These are phyloP conservation scores for Caranx melampygus DNA, from an alignment of 2,113 vertebrate genomes.

Conservation along the genomic window DNA sequence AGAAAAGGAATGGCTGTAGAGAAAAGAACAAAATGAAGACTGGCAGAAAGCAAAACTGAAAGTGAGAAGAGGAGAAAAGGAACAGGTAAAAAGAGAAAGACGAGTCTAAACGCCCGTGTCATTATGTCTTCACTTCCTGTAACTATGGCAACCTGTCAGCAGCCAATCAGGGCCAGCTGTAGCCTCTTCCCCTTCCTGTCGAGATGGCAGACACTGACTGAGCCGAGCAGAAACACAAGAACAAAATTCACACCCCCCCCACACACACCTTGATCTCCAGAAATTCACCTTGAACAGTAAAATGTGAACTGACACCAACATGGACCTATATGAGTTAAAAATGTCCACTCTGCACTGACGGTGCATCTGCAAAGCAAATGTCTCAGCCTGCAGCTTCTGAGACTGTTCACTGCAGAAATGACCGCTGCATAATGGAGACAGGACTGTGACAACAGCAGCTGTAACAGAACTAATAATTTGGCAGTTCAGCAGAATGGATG, in stretches of 20 bases:
- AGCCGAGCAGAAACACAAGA: conserved; percentile 60
- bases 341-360: background rate
- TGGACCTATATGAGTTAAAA: conserved; percentile 33
- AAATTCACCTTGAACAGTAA: conserved; percentile 43
- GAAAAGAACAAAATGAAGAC: conserved; percentile 50
- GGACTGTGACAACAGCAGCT: conserved; percentile 56
- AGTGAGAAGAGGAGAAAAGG: conserved; percentile 66
- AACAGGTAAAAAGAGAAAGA: conserved; percentile 72
- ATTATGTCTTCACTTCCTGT: conserved; percentile 86
- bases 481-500: conserved; percentile 66
- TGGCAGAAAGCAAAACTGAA: conserved; percentile 57
- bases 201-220: conserved; percentile 78
- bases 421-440: conserved; percentile 30
- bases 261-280: conserved; percentile 14
- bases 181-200: conserved; percentile 84
- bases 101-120: conserved; percentile 73
- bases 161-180: conserved; percentile 83
- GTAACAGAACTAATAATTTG: conserved; percentile 71
- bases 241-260: conserved; percentile 35
- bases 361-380: conserved; percentile 11
- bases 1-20: conserved; percentile 17
- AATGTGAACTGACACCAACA: background rate
- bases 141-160: conserved; percentile 87
- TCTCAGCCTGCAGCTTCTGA: conserved; percentile 14
- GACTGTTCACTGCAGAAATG: conserved; percentile 41